Percentiles rank a stretch among this genome's conserved stretches.
phyloP scores from a whole-genome alignment of 2,888 invertebrate genomes.

The Portevinia maculata region DNA sequence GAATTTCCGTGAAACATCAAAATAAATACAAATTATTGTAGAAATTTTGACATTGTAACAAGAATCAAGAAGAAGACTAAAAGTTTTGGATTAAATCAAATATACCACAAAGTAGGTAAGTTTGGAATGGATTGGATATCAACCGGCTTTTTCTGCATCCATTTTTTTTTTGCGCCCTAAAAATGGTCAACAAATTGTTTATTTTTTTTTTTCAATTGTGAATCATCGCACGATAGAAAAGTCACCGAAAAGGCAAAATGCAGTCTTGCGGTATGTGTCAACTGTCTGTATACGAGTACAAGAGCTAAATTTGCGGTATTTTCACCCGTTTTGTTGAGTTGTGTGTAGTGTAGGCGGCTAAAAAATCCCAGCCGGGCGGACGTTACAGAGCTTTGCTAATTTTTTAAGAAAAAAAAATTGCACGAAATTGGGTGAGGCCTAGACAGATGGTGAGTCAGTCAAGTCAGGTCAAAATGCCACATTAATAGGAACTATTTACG shows the following conservation, averaged over 20 bases:
- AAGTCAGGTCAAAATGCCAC: neutral
- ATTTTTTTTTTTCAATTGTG: slow-evolving; percentile 34
- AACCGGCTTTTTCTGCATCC: slow-evolving; percentile 54
- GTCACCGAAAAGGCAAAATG: slow-evolving; percentile 30
- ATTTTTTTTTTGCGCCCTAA: slow-evolving; percentile 29
- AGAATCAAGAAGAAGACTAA: slow-evolving; percentile 20
- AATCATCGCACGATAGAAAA: slow-evolving; percentile 20
- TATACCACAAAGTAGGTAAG: slow-evolving; percentile 39
- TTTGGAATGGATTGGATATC: too few relatives aligned
- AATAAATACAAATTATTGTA: slow-evolving; percentile 23
- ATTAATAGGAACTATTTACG: neutral
- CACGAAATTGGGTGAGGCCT: slow-evolving; percentile 19
- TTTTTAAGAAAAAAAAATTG: slow-evolving; percentile 5
- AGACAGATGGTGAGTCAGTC: slow-evolving; percentile 1
- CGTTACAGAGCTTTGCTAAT: slow-evolving; percentile 41
- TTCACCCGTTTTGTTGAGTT: slow-evolving; percentile 34
- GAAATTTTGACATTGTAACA: slow-evolving; percentile 32
- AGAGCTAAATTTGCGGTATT: slow-evolving; percentile 65
- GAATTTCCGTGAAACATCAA: slow-evolving; percentile 8
- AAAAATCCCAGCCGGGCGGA: slow-evolving; percentile 34
- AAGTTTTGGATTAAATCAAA: slow-evolving; percentile 54
- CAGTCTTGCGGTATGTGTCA: slow-evolving; percentile 31
- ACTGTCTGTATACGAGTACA: slow-evolving; percentile 11
- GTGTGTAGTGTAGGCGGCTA: slow-evolving; percentile 60
- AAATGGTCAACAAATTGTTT: slow-evolving; percentile 38